Evolutionary conservation across 2,888 invertebrate genomes (phyloP).

Genomic region (Tipula helvola): DNA sequence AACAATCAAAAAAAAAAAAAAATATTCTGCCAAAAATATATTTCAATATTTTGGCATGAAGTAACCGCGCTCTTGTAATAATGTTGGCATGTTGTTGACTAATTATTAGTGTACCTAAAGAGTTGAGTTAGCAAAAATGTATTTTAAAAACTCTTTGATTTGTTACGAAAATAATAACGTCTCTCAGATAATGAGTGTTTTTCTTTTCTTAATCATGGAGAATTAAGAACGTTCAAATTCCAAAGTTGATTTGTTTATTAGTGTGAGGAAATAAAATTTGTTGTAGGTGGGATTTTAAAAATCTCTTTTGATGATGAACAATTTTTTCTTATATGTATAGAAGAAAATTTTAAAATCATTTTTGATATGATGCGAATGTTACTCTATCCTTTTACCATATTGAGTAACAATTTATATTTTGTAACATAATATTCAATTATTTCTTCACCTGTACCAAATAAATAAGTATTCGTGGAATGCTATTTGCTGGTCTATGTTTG

Average conservation of each 20-base stretch:
- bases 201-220: background rate
- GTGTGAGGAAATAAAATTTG: background rate
- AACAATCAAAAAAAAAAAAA: background rate
- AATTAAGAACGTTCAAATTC: background rate
- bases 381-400: too few relatives aligned
- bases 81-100: background rate
- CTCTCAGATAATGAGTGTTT: background rate
- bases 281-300: background rate
- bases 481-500: too few relatives aligned
- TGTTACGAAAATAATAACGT: background rate
- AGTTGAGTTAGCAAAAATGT: background rate
- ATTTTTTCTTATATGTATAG: too few relatives aligned
- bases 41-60: background rate
- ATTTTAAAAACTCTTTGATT: background rate
- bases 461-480: too few relatives aligned
- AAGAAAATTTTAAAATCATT: too few relatives aligned
- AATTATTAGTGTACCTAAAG: background rate
- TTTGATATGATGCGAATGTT: too few relatives aligned
- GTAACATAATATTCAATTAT: too few relatives aligned
- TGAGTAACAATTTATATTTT: too few relatives aligned
- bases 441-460: too few relatives aligned
- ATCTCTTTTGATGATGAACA: too few relatives aligned
- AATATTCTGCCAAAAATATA: background rate
- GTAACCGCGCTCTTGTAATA: background rate
- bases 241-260: background rate